These are phyloP conservation scores for Phymanthus crucifer DNA, from an alignment of 92 coral and sea anemone species.

Conservation along the genomic window DNA sequence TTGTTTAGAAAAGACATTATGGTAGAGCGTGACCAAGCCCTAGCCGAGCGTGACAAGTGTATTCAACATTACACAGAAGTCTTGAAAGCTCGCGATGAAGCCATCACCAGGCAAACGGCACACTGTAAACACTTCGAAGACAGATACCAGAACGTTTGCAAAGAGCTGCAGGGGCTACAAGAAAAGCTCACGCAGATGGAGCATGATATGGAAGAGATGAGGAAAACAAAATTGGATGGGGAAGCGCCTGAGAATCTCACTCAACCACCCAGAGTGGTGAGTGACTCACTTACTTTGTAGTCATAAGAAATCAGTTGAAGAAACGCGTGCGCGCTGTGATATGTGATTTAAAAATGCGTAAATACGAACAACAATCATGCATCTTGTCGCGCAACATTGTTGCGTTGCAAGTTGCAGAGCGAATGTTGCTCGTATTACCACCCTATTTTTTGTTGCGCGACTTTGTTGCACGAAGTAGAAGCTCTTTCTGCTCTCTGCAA, in stretches of 20 bases:
- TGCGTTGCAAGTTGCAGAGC: too few relatives aligned
- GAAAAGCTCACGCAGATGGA: slow-evolving; percentile 53
- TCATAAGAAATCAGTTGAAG: too few relatives aligned
- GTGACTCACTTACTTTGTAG: neutral
- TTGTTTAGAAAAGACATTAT: slow-evolving; percentile 70
- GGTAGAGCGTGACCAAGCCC: slow-evolving; percentile 76
- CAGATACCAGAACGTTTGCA: slow-evolving; percentile 64
- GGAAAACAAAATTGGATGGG: slow-evolving; percentile 47
- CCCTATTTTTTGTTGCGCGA: too few relatives aligned
- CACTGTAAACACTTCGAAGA: slow-evolving; percentile 74
- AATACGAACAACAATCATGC: too few relatives aligned
- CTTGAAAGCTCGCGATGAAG: slow-evolving; percentile 65
- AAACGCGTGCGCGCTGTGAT: too few relatives aligned
- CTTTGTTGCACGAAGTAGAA: too few relatives aligned
- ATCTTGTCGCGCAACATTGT: too few relatives aligned
- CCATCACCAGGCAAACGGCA: slow-evolving; percentile 71
- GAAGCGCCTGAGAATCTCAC: slow-evolving; percentile 29
- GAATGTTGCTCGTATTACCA: too few relatives aligned
- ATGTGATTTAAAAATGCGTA: too few relatives aligned
- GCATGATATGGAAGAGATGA: slow-evolving; percentile 54
- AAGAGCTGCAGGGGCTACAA: slow-evolving; percentile 54
- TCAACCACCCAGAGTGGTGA: slow-evolving; percentile 13
- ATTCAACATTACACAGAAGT: slow-evolving; percentile 69
- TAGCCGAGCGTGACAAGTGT: slow-evolving; percentile 71
- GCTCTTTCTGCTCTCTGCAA: too few relatives aligned